phyloP scores from a whole-genome alignment of 2,113 vertebrate species.

The Micronycteris hirsuta region DNA sequence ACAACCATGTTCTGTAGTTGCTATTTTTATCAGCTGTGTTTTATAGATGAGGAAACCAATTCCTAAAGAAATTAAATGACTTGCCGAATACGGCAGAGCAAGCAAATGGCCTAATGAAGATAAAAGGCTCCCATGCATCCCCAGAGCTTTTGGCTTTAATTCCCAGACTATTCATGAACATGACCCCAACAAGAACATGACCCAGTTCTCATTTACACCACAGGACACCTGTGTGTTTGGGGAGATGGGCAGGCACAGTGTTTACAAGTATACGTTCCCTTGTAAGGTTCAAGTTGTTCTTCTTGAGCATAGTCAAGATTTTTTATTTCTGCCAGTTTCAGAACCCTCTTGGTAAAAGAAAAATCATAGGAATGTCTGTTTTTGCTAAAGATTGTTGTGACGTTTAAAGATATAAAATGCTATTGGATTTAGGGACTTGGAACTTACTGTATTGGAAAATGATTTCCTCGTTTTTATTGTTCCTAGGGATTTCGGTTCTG shows the following conservation, averaged over 20 bases:
- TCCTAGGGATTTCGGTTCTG: neutral
- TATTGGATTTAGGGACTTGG: neutral
- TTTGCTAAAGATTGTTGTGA: neutral
- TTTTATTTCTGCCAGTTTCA: neutral
- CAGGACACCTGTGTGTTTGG: neutral
- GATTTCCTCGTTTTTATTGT: neutral
- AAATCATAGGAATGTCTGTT: neutral
- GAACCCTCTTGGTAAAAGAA: neutral
- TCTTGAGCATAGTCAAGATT: neutral
- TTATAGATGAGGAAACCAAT: neutral
- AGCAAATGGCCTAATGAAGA: neutral
- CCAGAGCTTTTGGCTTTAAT: neutral
- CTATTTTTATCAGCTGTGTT: neutral
- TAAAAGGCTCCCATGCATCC: neutral
- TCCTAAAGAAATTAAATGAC: neutral
- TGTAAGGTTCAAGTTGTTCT: neutral
- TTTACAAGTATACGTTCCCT: neutral
- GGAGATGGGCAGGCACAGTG: neutral
- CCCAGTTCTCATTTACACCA: neutral
- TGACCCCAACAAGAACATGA: neutral
- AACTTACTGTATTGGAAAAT: neutral
- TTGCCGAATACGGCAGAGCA: neutral
- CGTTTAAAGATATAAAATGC: neutral
- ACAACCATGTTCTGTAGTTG: neutral
- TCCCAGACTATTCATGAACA: no score